Base-by-base conservation (phyloP, 2,888 invertebrate species). In the Anorthoa munda region DNA sequence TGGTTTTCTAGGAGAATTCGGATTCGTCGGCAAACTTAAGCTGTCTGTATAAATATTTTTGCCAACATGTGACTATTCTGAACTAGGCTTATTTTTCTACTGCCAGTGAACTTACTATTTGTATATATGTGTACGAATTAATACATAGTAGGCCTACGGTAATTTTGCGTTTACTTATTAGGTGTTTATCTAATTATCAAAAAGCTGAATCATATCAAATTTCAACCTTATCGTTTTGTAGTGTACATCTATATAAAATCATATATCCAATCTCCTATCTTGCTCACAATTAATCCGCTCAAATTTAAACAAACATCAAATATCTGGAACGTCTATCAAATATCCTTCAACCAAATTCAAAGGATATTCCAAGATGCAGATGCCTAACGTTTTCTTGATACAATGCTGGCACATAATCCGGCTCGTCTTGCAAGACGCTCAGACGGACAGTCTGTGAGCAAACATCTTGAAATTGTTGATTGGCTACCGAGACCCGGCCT, bases 381-480 rank as follows among this genome's bases (percentile, higher is more conserved):
- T 79, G 61, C 79, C 79, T 69, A 48, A 77, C 86, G 76, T 86
- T 78, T 75, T 84, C 58, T 26, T 51, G 83, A 75, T 83, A 81
- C 81, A 81, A 81, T 81, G 71, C 70, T 66, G 66, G 81, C 58
- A 82, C 64, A 77, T 86, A 85, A 86, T 86, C 82, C 82, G 65
- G 66, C 23, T 66, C 71, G 75, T 71, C 85, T 84, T 69, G 72
- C 72, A 76, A 86, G 85, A 86, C 84, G 72, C 70, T 75, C 83
- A 84, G 85, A 86, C 87, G 84, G 89, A 88, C 90, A 86, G 80
- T 46, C 79, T 84, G 74, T 84, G 84, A 75, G 92, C 94, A 94
- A 95, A 94, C 94, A 93, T 95, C 95, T 95, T 95, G 90, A 94
- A 94, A 94, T 94, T 95, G 94, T 94, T 95, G 95, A 95, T 95